These are phyloP conservation scores for Columbina picui DNA, from an alignment of 2,113 vertebrate species.

Conservation along the genomic window DNA sequence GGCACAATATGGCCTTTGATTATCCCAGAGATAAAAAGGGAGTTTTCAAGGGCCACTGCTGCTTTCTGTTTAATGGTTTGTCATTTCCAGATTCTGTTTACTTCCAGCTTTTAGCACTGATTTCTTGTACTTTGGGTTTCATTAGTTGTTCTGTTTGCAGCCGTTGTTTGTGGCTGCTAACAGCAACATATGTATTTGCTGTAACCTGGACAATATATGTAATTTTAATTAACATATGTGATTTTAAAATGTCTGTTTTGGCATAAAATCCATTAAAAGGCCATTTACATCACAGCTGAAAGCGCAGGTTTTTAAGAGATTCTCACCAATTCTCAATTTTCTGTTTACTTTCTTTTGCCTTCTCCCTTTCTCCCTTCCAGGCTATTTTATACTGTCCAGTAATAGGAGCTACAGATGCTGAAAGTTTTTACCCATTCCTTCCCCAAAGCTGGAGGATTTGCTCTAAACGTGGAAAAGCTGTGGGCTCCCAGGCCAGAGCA, in stretches of 20 bases:
- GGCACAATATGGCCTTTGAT: slow-evolving; percentile 47
- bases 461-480: not conserved
- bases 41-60: slow-evolving; percentile 4
- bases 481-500: not conserved
- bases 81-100: not conserved
- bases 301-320: not conserved
- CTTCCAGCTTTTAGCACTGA: not conserved
- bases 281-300: not conserved
- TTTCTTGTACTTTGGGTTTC: not conserved
- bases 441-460: not conserved
- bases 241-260: slow-evolving; percentile 6
- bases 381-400: not conserved
- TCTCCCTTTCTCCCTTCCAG: not conserved
- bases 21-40: not conserved
- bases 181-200: not conserved
- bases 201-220: not conserved
- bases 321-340: not conserved
- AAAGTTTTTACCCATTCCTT: not conserved
- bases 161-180: not conserved
- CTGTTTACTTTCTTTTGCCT: not conserved
- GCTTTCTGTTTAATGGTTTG: not conserved
- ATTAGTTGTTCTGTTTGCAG: not conserved
- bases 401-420: not conserved
- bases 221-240: not conserved
- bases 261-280: not conserved